Base-by-base conservation (phyloP, 2,113 vertebrate genomes). In the Phrynocephalus versicolor region DNA sequence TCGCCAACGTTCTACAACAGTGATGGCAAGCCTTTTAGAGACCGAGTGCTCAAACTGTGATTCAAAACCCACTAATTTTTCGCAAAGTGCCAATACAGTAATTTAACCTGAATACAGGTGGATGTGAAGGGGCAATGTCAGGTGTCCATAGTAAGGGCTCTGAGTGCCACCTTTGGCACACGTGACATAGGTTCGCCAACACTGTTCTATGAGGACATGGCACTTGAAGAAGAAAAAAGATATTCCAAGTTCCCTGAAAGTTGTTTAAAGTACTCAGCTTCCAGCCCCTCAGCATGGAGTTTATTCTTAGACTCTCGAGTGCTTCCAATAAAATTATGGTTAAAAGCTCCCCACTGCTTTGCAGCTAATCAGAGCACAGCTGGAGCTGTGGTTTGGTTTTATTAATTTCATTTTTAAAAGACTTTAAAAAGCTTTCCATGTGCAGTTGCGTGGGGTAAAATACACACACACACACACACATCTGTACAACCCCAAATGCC, bases 281-380 rank as follows among this genome's bases (percentile, higher is more conserved):
- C 83, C 88, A 81, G 93, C 88, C 93, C 83, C 92, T 92, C 93
- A 93, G 95, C 90, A 92, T 83, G 95, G 30, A 90, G 30, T 87
- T 94, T 95, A 81, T 93, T 92, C 91, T 95, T 89, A 85, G 88
- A 85, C 82, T 73, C 75, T 83, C 79, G 89, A 89, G 83, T 89
- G 88, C 89, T 93, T 88, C 72, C 90, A 85, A 90, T 80, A 67
- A 90, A 95, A 92, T 82, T 55, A 88, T 91, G 88, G 87, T 92
- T 94, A 95, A 95, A 94, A 94, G 89, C 55, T 86, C 89, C 92
- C 92, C 82, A 82, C 88, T 91, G 92, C 85, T 94, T 93, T 81
- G 70, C 87, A 92, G 92, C 91, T 96, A 95, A 96, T 94, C 93
- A 96, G 84, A 88, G 85, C 84, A 14, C 93, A 94, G 94, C 86